Base-by-base conservation (phyloP, 2,888 invertebrate species). In the Cybosia mesomella region DNA sequence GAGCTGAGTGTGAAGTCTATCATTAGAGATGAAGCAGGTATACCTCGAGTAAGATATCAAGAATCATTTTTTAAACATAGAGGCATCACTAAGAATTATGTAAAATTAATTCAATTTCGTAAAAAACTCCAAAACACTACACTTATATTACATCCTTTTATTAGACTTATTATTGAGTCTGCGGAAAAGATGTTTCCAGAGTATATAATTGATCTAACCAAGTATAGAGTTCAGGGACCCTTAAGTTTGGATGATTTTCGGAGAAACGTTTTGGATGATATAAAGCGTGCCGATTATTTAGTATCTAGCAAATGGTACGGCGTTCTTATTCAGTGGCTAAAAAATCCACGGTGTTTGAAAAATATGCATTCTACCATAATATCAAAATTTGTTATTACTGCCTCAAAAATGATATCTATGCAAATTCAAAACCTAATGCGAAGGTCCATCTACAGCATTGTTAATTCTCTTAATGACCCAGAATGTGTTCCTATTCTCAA, bases 341-440 rank as follows among this genome's bases (percentile, higher is more conserved):
- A 95, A 82, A 94, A 93, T 75, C 95, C 95, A 8, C 87, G 93
- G 73, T 94, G 95, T 73, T 77, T 95, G 13, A 90, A 83, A 84
- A 91, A 91, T 22, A 91, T 95, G 91, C 87, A 85, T 18, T 80
- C 83, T 1, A 94, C 90, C 71, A 90, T 84, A 74, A 85, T 93
- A 72, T 87, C 92, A 0, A 85, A 86, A 22, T 94, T 95, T 80
- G 88, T 95, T 7, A 89, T 80, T 76, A 94, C 94, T 79, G 92
- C 94, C 21, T 91, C 91, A 15, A 94, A 89, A 86, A 92, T 93
- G 83, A 94, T 95, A 82, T 91, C 94, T 4, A 92, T 95, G 80
- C 96, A 97, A 87, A 95, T 98, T 77, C 96, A 96, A 78, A 96
- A 96, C 80, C 84, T 97, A 43, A 96, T 97, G 93, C 95, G 96